These are phyloP conservation scores for Trogon melanurus DNA, from an alignment of 2,113 vertebrate genomes.

Conservation along the genomic window DNA sequence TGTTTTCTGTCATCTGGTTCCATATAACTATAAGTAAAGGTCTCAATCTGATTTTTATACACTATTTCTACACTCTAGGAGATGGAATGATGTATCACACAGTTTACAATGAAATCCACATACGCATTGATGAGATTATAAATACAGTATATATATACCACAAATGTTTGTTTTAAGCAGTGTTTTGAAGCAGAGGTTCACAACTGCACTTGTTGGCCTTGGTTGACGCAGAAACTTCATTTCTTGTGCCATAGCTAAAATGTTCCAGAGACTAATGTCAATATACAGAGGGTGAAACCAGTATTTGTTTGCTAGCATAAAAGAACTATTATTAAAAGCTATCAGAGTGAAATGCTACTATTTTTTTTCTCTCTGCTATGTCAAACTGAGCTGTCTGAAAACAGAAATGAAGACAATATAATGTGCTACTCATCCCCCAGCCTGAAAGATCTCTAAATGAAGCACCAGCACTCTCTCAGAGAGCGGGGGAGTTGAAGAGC, in stretches of 20 bases:
- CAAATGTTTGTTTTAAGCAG: neutral
- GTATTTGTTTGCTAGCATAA: neutral
- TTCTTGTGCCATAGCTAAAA: neutral
- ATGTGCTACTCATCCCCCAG: neutral
- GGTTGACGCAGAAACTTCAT: neutral
- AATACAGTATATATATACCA: neutral
- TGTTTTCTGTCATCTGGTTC: constrained; percentile 42
- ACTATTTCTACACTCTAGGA: neutral
- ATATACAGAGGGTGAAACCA: neutral
- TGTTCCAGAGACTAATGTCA: neutral
- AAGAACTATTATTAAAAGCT: neutral
- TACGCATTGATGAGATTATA: neutral
- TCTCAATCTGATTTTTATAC: constrained; percentile 7
- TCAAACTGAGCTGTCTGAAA: neutral
- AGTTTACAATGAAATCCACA: neutral
- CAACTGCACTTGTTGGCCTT: neutral
- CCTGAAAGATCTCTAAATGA: neutral
- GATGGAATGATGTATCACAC: neutral
- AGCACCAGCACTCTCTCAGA: neutral
- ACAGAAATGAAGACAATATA: neutral
- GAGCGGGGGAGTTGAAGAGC: neutral
- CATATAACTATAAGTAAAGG: constrained; percentile 36
- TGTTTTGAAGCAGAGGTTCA: neutral
- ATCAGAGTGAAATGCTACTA: neutral
- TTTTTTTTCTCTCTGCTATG: neutral